Percentiles rank a stretch among this genome's conserved stretches.
These are phyloP conservation scores for Drosophila meridiana DNA, from an alignment of 2,888 invertebrate genomes.

Conservation along the genomic window DNA sequence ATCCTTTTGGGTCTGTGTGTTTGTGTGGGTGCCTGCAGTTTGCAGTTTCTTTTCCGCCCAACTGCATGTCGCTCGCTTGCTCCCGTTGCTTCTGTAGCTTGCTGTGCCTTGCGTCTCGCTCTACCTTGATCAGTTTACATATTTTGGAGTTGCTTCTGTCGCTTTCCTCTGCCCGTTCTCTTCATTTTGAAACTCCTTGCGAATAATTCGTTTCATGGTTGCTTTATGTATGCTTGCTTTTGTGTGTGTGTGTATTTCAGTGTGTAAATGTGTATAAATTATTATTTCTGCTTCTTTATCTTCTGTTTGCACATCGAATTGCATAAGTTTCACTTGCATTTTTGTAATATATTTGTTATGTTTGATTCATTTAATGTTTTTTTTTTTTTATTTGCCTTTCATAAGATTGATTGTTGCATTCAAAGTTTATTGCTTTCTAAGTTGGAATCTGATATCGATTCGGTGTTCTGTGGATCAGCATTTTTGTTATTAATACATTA, in stretches of 20 bases:
- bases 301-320: not conserved
- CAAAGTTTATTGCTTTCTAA: conserved; percentile 15
- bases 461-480: conserved; percentile 22
- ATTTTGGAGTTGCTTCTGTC: not conserved
- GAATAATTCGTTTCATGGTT: not conserved
- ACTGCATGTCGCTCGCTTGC: not conserved
- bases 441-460: conserved; percentile 13
- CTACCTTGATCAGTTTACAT: conserved; percentile 10
- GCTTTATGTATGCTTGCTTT: not conserved
- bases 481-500: conserved; percentile 15
- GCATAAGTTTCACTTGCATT: not conserved
- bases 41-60: not conserved
- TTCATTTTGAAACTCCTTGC: conserved; percentile 14
- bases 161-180: conserved; percentile 5
- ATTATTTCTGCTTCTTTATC: not conserved
- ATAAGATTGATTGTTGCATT: conserved; percentile 5
- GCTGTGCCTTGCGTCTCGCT: conserved; percentile 1
- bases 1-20: not conserved
- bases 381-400: not conserved
- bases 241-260: not conserved
- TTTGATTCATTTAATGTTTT: not conserved
- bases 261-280: not conserved
- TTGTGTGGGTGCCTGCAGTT: not conserved
- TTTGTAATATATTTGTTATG: not conserved
- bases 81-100: not conserved